phyloP scores from a whole-genome alignment of 2,113 vertebrate genomes.

The Calypte anna region DNA sequence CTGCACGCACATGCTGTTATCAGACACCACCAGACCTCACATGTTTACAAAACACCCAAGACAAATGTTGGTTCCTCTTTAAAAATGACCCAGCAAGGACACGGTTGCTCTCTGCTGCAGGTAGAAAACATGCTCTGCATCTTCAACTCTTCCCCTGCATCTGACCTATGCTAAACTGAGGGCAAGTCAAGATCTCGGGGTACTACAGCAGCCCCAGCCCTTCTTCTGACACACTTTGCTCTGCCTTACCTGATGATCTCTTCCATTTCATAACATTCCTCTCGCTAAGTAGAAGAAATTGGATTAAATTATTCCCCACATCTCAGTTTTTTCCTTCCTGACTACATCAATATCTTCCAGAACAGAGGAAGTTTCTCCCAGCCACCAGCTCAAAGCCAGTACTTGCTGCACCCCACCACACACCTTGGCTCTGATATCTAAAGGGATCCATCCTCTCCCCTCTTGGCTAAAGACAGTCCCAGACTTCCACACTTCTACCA shows the following conservation, averaged over 20 bases:
- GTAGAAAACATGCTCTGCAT: fast-evolving
- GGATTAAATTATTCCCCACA: neutral
- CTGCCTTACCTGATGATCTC: neutral
- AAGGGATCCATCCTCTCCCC: neutral
- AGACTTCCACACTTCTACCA: neutral
- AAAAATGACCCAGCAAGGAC: neutral
- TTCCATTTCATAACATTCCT: neutral
- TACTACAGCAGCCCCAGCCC: neutral
- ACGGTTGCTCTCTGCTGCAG: fast-evolving
- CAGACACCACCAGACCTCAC: neutral
- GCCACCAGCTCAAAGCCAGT: neutral
- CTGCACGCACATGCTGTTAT: fast-evolving
- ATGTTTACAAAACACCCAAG: neutral
- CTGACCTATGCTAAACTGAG: neutral
- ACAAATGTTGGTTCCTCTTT: neutral
- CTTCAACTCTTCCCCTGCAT: neutral
- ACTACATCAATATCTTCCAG: neutral
- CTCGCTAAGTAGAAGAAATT: neutral
- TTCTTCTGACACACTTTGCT: neutral
- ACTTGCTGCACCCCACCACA: fast-evolving
- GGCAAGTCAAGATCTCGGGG: neutral
- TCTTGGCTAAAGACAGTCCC: neutral
- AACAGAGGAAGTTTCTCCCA: neutral
- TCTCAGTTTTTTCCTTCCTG: neutral
- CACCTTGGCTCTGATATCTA: neutral